Percentiles rank a stretch among this genome's conserved stretches.
These are phyloP conservation scores for Arizona elegans DNA, from an alignment of 2,113 vertebrate genomes.

Conservation along the genomic window DNA sequence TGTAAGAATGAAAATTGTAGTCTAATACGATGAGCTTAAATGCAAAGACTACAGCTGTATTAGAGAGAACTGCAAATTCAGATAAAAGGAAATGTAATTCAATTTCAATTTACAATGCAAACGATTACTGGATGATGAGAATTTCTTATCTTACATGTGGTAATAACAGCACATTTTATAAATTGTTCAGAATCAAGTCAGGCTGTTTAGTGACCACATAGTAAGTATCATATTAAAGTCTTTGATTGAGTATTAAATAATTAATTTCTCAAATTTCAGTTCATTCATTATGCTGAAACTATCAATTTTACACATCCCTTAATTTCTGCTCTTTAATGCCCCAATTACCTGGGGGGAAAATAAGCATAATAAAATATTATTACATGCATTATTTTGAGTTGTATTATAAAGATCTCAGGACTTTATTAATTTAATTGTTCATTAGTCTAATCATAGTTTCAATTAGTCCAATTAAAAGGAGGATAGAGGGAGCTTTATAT, in stretches of 20 bases:
- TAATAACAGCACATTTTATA: conserved; percentile 38
- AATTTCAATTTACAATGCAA: conserved; percentile 43
- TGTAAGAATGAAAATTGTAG: not conserved
- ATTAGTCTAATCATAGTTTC: not conserved
- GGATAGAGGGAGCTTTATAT: not conserved
- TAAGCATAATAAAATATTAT: conserved; percentile 7
- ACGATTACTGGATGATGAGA: conserved; percentile 23
- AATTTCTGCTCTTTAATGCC: conserved; percentile 24
- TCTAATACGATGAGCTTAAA: conserved; percentile 17
- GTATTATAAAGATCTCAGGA: not conserved
- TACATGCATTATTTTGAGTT: not conserved
- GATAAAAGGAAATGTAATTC: conserved; percentile 37
- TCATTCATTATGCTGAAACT: conserved; percentile 20
- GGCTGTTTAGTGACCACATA: conserved; percentile 29
- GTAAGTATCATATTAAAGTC: conserved; percentile 21
- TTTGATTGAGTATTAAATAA: conserved; percentile 43
- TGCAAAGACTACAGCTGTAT: not conserved
- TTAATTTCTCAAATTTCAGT: conserved; percentile 36
- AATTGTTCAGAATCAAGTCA: conserved; percentile 48
- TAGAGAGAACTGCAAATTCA: conserved; percentile 32
- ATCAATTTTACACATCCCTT: conserved; percentile 3
- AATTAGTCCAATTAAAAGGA: not conserved
- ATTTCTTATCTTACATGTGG: conserved; percentile 43
- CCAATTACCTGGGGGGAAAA: conserved; percentile 41
- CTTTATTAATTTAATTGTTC: not conserved